These are phyloP conservation scores for Dinomys branickii DNA, from an alignment of 2,113 vertebrate species.

Conservation along the genomic window DNA sequence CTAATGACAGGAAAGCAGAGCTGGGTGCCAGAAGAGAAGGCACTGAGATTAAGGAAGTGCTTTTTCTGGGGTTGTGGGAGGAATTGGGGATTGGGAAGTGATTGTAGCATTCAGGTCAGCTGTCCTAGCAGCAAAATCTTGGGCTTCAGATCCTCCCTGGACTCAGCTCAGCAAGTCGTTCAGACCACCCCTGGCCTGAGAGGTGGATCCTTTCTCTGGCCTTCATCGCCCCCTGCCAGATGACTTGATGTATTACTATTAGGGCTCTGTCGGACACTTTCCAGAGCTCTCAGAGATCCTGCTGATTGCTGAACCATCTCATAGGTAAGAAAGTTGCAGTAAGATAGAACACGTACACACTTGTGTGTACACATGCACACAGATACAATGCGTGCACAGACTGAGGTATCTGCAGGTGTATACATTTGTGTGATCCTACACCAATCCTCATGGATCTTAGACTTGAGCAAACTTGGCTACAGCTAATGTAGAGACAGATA, in stretches of 20 bases:
- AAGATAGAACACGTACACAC: neutral
- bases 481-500: neutral
- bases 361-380: neutral
- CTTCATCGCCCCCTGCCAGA: slow-evolving; percentile 45
- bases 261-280: neutral
- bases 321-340: neutral
- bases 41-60: neutral
- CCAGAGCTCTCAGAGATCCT: neutral
- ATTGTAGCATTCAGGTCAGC: neutral
- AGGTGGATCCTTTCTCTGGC: slow-evolving; percentile 15
- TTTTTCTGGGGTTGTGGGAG: neutral
- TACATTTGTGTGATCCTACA: neutral
- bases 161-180: neutral
- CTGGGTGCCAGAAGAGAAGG: neutral
- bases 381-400: neutral
- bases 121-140: neutral
- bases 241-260: neutral
- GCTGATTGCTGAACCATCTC: neutral
- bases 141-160: neutral
- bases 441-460: neutral
- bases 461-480: neutral
- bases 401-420: neutral
- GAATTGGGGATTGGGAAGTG: neutral
- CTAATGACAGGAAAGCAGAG: slow-evolving; percentile 25
- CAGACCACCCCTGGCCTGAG: neutral